phyloP scores from a whole-genome alignment of 1,140 invertebrate genomes.

The Drosophila setifemur region DNA sequence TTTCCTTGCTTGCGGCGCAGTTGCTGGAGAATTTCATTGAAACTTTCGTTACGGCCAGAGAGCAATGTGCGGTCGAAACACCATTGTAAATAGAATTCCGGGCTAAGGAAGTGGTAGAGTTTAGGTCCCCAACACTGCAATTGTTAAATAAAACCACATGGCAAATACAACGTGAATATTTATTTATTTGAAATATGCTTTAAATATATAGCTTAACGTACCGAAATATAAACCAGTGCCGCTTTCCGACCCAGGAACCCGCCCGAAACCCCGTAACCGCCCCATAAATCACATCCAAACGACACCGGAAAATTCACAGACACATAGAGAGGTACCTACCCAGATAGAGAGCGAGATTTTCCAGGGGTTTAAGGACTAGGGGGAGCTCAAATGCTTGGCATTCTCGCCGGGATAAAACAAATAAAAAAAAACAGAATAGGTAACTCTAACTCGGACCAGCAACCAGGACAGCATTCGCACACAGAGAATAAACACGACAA shows the following conservation, averaged over 20 bases:
- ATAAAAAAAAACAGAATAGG: background rate
- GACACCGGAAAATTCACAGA: conserved; percentile 33
- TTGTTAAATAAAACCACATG: too few species aligned
- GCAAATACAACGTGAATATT: conserved; percentile 30
- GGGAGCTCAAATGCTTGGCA: conserved; percentile 57
- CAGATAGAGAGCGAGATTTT: background rate
- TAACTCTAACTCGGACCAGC: conserved; percentile 4
- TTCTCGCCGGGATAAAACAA: conserved; percentile 43
- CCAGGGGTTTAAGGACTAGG: background rate
- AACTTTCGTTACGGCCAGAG: background rate
- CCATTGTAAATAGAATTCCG: too few species aligned
- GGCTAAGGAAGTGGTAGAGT: background rate
- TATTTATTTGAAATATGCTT: conserved; percentile 41
- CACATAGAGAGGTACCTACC: background rate
- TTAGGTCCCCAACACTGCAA: background rate
- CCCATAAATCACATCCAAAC: conserved; percentile 26
- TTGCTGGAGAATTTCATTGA: background rate
- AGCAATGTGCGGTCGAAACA: too few species aligned
- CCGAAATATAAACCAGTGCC: conserved; percentile 46
- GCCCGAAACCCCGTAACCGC: conserved; percentile 10
- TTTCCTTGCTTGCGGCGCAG: background rate
- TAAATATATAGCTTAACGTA: conserved; percentile 21
- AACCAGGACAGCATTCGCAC: background rate
- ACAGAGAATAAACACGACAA: background rate
- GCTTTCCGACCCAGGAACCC: conserved; percentile 65